Percentiles rank a stretch among this genome's conserved stretches.
These are phyloP conservation scores for Rhegmatorhina hoffmannsi DNA, from an alignment of 2,113 vertebrate species.

Conservation along the genomic window DNA sequence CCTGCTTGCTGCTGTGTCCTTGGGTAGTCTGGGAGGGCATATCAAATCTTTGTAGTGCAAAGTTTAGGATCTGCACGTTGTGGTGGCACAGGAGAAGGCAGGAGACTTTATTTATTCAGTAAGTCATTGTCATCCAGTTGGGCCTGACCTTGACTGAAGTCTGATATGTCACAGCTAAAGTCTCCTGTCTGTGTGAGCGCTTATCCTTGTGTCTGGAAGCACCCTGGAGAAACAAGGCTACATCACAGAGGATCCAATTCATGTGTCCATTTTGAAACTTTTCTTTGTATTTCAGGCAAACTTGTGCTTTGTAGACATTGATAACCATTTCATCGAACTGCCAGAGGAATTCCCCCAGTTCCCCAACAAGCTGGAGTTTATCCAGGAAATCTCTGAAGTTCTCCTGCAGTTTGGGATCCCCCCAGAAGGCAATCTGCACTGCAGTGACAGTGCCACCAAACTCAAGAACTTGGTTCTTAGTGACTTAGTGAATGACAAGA, in stretches of 20 bases:
- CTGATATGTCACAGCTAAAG: neutral
- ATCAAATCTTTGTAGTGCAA: neutral
- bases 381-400: slow-evolving; percentile 91
- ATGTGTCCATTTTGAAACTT: neutral
- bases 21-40: neutral
- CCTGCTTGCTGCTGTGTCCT: neutral
- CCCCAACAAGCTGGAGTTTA: slow-evolving; percentile 89
- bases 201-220: neutral
- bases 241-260: neutral
- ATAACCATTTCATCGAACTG: slow-evolving; percentile 89
- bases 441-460: slow-evolving; percentile 78
- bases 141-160: neutral
- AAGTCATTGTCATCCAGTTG: neutral
- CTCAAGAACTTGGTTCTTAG: slow-evolving; percentile 85
- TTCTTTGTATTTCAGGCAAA: slow-evolving; percentile 82
- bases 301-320: slow-evolving; percentile 95
- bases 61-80: neutral
- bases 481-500: slow-evolving; percentile 90
- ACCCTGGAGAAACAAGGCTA: neutral
- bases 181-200: neutral
- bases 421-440: slow-evolving; percentile 74
- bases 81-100: neutral
- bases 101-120: neutral
- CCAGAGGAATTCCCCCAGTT: slow-evolving; percentile 94
- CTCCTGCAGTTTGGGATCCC: slow-evolving; percentile 86